These are phyloP conservation scores for Sibirionetta formosa DNA, from an alignment of 2,797 vertebrate genomes.

Conservation along the genomic window DNA sequence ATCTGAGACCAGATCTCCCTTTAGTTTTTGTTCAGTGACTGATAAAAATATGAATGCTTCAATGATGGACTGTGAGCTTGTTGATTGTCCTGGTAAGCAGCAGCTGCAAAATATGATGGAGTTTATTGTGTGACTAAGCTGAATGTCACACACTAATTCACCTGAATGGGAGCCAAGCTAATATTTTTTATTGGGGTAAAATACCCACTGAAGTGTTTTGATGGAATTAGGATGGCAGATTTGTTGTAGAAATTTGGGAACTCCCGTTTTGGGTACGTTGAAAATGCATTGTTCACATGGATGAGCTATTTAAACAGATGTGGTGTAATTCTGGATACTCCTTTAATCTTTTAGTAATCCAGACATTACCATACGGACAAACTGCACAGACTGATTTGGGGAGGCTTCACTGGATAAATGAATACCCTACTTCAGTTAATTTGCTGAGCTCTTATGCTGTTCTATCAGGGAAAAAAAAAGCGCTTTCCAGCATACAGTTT, in stretches of 20 bases:
- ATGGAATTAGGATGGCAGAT: not conserved
- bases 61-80: not conserved
- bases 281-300: not conserved
- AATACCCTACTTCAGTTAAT: conserved; percentile 28
- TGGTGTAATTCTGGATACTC: not conserved
- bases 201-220: conserved; percentile 7
- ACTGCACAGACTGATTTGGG: conserved; percentile 19
- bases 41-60: not conserved
- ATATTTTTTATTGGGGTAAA: not conserved
- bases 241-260: not conserved
- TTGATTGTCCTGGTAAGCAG: conserved; percentile 22
- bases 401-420: not conserved
- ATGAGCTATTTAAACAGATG: conserved; percentile 10
- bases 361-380: conserved; percentile 58
- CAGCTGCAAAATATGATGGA: conserved; percentile 6
- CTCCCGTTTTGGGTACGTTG: not conserved
- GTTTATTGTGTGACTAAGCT: conserved; percentile 18
- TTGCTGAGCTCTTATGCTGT: conserved; percentile 20
- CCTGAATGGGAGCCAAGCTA: conserved; percentile 17
- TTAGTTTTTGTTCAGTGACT: not conserved
- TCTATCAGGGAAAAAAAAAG: not conserved
- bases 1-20: not conserved
- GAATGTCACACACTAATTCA: not conserved
- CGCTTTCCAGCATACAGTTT: conserved; percentile 36
- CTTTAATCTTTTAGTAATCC: conserved; percentile 69